Base-by-base conservation (phyloP, 2,797 vertebrate genomes). In the Enteromius fasciolatus region DNA sequence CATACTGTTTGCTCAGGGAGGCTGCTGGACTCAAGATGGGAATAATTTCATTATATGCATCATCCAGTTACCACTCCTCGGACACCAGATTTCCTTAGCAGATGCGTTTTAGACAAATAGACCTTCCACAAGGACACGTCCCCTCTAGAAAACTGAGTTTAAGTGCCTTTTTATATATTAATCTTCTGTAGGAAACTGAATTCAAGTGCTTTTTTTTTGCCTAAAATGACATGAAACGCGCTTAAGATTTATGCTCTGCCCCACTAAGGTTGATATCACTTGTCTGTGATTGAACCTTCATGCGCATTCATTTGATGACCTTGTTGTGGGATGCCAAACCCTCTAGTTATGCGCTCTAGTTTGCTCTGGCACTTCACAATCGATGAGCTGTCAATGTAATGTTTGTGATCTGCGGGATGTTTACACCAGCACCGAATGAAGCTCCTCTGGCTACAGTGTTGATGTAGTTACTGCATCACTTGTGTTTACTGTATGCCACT, bases 1-100 rank as follows among this genome's bases (percentile, higher is more conserved):
- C 52, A 57, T 63, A 79, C 59, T 83, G 84, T 88, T 86, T 87
- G 73, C 63, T 76, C 48, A 86, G 81, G 81, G 87, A 83, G 83
- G 81, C 76, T 76, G 36, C 74, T 81, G 68, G 57, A 59, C 81
- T 68, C 52, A 28, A 39, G 73, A 86, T 52, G 39, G 74, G 23
- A 80, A 66, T 39, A 50, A 83, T 86, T 84, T 81, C 59, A 85
- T 78, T 85, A 76, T 76, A 46, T 78, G 25, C 81, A 28, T 68
- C 64, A 28, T 78, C 41, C 68, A 83, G 72, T 78, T 85, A 46
- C 82, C 52, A 39, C 75, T 69, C 46, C 59, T 61, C n/a, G 23
- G 12, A 44, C 44, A 28, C 11, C 41, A 69, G 48, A 81, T 68
- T 84, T 68, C 15, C 64, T 68, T 52, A 17, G 6, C 44, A 50